Evolutionary conservation across 1,140 invertebrate species (phyloP), one percentile per base, ranked within the genome.

Genomic region (Tribolium madens): DNA sequence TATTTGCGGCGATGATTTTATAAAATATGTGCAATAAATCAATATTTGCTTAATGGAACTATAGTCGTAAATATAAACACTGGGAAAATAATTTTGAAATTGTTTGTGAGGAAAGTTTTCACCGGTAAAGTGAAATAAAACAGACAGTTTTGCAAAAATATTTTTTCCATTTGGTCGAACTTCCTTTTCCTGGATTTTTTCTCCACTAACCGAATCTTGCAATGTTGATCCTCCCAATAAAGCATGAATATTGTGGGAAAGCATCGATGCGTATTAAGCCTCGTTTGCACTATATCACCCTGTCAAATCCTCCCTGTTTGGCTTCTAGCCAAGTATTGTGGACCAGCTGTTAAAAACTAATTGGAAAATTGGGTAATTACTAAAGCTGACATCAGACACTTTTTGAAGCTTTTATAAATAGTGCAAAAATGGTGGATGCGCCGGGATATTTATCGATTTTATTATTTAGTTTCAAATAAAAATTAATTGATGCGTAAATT

Each of bases 361-460:
- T 42, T 42, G 36, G 36, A 2, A 42, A 42, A 42, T 42, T 42
- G 36, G 36, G 2, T 5, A 7, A 42, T 42, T 42, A 42, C 9
- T 42, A 42, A 42, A 42, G 9, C n/a, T n/a, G 36, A 42, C n/a
- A 42, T 2, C n/a, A 2, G 36, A 42, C n/a, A 42, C 2, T 42
- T 42, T 42, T 9, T 1, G 7, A 42, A 42, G n/a, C n/a, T n/a
- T n/a, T n/a, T n/a, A n/a, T n/a, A 42, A 42, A 10, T 18, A 14
- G 50, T 69, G 12, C 9, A 9, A 18, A 36, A 18, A 71, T 46
- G 36, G 33, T 71, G 60, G 60, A 33, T 69, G 60, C 60, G 68
- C 68, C 15, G 36, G 36, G 31, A 3, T 42, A 17, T 71, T 60
- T 21, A 15, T 53, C 12, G 50, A 36, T 36, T 36, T 36, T 2